Percentiles rank a stretch among this genome's conserved stretches.
Evolutionary conservation across 2,113 vertebrate species (phyloP).

Genomic region (Malurus elegans): DNA sequence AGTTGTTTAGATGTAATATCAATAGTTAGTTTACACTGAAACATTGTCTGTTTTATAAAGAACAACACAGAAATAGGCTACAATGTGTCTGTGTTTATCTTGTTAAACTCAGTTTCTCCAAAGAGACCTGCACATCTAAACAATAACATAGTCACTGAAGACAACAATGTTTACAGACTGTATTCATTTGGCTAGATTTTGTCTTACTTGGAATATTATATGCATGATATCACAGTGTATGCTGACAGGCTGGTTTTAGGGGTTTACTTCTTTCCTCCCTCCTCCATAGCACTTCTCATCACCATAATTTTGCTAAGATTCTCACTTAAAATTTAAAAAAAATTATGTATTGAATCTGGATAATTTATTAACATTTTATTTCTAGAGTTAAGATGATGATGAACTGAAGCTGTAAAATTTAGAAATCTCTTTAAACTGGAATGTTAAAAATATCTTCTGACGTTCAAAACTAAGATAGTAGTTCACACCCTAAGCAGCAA

Average conservation of each 20-base stretch:
- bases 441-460: not conserved
- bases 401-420: not conserved
- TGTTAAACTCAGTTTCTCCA: not conserved
- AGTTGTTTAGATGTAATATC: not conserved
- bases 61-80: not conserved
- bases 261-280: not conserved
- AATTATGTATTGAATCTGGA: not conserved
- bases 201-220: not conserved
- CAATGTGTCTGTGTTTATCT: not conserved
- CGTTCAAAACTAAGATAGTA: not conserved
- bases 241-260: not conserved
- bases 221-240: not conserved
- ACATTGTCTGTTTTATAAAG: not conserved
- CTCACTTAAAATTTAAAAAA: not conserved
- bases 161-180: not conserved
- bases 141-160: not conserved
- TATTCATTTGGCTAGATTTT: not conserved
- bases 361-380: not conserved
- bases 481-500: not conserved
- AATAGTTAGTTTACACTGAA: not conserved
- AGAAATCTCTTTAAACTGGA: not conserved
- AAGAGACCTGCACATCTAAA: not conserved
- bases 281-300: not conserved
- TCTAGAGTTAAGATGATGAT: not conserved
- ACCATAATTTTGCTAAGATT: not conserved